Conservation (phyloP, 2,797 vertebrate genomes). For the Pitangus sulphuratus region DNA sequence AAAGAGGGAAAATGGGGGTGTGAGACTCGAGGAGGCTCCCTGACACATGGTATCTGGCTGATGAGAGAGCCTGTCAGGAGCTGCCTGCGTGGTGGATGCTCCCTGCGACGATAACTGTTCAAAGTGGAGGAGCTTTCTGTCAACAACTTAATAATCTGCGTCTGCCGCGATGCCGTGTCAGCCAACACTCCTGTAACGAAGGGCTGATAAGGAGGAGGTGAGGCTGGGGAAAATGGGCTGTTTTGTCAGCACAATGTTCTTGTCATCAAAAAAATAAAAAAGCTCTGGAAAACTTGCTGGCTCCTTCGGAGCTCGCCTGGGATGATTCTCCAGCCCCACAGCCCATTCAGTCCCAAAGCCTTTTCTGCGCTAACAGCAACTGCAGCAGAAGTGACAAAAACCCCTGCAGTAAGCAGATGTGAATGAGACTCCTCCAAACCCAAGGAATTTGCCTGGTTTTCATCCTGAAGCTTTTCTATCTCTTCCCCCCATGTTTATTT, state of each 20-base stretch:
- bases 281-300: neutral
- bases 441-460: neutral
- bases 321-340: neutral
- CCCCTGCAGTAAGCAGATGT: neutral
- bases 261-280: neutral
- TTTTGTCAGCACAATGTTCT: constrained; percentile 45
- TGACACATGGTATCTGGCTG: constrained; percentile 18
- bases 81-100: constrained; percentile 53
- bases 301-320: rapidly evolving
- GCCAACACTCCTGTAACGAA: constrained; percentile 20
- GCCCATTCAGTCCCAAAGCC: neutral
- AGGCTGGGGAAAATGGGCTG: constrained; percentile 29
- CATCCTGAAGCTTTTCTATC: neutral
- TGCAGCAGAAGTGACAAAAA: neutral
- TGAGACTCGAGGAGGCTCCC: neutral
- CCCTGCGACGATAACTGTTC: constrained; percentile 23
- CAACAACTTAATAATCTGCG: constrained; percentile 53
- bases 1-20: neutral
- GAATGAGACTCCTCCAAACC: neutral
- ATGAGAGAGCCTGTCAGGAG: constrained; percentile 61
- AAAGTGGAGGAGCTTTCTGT: constrained; percentile 59
- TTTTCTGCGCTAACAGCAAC: neutral
- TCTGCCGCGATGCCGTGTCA: constrained; percentile 20
- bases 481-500: neutral
- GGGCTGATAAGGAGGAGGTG: constrained; percentile 56